Conservation (phyloP, 2,888 invertebrate species). For the Melieria picta region DNA sequence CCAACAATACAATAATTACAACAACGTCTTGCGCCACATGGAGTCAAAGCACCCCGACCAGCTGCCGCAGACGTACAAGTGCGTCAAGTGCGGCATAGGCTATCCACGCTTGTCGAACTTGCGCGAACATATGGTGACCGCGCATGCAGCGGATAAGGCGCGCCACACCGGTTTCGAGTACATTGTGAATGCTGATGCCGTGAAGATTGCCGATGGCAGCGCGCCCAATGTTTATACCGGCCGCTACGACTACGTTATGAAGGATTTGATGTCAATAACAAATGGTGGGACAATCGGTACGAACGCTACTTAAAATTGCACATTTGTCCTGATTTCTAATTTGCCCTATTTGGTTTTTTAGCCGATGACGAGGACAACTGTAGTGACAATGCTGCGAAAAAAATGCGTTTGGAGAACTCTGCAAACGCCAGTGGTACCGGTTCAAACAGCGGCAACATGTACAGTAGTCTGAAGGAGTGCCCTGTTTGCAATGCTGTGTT, state of each 20-base stretch:
- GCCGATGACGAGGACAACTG: constrained; percentile 59
- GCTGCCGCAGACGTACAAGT: constrained; percentile 65
- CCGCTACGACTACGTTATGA: constrained; percentile 65
- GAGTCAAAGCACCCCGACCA: constrained; percentile 67
- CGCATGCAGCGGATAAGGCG: constrained; percentile 61
- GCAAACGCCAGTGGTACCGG: constrained; percentile 20
- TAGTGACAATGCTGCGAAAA: constrained; percentile 52
- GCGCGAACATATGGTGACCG: constrained; percentile 64
- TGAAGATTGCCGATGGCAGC: constrained; percentile 48
- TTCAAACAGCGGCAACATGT: constrained; percentile 43
- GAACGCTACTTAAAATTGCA: constrained; percentile 21
- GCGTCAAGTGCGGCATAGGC: constrained; percentile 62
- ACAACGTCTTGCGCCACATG: constrained; percentile 66
- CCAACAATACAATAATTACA: constrained; percentile 66
- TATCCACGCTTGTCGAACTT: constrained; percentile 65
- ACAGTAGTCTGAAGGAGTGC: constrained; percentile 56
- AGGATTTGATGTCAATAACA: constrained; percentile 64
- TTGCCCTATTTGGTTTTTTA: constrained; percentile 28
- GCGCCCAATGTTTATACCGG: constrained; percentile 58
- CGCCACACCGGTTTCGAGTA: constrained; percentile 62
- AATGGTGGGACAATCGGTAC: constrained; percentile 63
- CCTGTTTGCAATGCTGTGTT: constrained; percentile 63
- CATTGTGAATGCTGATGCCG: constrained; percentile 63
- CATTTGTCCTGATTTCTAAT: too few species aligned
- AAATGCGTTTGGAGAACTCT: constrained; percentile 52